Evolutionary conservation across 1,140 invertebrate species (phyloP), one percentile per base, ranked within the genome.

Genomic region (Aphelinus certus): DNA sequence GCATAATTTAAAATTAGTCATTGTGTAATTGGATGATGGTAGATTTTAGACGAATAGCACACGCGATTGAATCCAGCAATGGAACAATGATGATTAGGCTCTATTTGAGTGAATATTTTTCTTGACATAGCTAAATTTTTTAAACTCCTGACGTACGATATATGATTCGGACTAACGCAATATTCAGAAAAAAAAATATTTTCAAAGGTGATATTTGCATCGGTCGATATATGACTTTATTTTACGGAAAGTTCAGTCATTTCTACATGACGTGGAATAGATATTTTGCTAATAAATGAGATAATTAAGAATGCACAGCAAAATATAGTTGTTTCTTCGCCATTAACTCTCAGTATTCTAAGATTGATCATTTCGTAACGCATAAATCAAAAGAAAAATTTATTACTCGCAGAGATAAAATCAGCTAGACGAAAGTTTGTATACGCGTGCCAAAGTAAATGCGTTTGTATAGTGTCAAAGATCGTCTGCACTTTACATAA

Each of bases 51-150:
- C 51, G 51, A 53, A 6, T 53, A 4, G 51, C 7, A 49, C 58
- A 64, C 46, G 51, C 61, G 65, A 64, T 75, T 70, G 66, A 70
- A 75, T 63, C 49, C 64, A 70, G 63, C 51, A 62, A 49, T 75
- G 64, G 45, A 57, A 69, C 60, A 75, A 75, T 64, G 66, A 66
- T 70, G 53, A 69, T 75, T 75, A 75, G 73, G 9, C 66, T 70
- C 60, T 63, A 75, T 63, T 75, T 64, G 61, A 75, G 66, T 75
- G 47, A 64, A 64, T 69, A 69, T 69, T 75, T 75, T 75, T 70
- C 66, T 75, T 64, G 53, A 75, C 57, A 75, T 64, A 75, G 73
- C 60, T 75, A 70, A 75, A 69, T 70, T 75, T 73, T 75, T 64
- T 69, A 69, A 70, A 64, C 66, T 75, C 62, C 61, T 46, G 47